Evolutionary conservation across 2,113 vertebrate species (phyloP).

Genomic region (Numida meleagris): DNA sequence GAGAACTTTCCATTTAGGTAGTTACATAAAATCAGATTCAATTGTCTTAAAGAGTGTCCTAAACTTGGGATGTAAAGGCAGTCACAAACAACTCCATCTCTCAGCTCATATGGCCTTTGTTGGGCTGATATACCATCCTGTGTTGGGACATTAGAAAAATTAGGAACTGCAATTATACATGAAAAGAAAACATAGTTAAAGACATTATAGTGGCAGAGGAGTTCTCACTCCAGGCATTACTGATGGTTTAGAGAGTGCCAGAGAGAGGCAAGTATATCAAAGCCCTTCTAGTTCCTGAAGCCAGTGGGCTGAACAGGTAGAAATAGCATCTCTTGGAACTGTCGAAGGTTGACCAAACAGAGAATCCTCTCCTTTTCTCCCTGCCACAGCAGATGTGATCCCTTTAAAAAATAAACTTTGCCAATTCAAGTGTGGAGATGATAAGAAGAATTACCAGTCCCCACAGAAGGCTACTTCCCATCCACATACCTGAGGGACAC

Average conservation of each 20-base stretch:
- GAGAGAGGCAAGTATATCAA: neutral
- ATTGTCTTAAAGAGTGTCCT: neutral
- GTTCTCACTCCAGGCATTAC: no score
- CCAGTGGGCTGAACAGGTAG: neutral
- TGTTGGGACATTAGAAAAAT: neutral
- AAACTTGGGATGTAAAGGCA: neutral
- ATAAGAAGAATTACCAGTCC: neutral
- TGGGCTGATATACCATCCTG: neutral
- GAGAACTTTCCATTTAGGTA: neutral
- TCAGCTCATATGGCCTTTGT: neutral
- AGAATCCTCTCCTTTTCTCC: neutral
- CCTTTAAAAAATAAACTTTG: neutral
- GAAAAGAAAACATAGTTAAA: neutral
- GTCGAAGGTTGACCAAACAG: no score
- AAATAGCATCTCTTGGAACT: neutral
- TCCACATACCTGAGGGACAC: neutral
- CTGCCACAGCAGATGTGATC: neutral
- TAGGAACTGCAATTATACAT: neutral
- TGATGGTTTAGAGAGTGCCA: neutral
- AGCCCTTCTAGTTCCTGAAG: neutral
- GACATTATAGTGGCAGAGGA: neutral
- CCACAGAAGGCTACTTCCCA: neutral
- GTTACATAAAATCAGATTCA: neutral
- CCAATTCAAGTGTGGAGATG: neutral
- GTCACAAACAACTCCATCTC: neutral